Percentiles rank a stretch among this genome's conserved stretches.
Conservation (phyloP, 2,797 vertebrate species). For the Acanthurus leucopareius region DNA sequence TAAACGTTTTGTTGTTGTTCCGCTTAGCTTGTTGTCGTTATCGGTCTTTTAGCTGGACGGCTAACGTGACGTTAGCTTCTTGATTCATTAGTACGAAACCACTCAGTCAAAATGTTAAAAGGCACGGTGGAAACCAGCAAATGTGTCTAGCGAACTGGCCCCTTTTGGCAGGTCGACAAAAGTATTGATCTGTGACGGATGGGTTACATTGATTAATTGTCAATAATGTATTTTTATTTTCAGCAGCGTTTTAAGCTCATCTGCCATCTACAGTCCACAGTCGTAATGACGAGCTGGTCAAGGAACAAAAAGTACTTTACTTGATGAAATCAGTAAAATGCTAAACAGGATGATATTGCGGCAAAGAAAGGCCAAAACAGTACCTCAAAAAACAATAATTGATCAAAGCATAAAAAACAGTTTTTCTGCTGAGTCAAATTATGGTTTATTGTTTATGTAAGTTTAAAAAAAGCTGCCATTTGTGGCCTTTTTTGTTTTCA, state of each 20-base stretch:
- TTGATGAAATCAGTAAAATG: background rate
- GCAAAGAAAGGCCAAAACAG: background rate
- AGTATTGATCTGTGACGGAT: fast-evolving
- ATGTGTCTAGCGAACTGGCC: too few relatives aligned
- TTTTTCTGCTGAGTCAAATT: background rate
- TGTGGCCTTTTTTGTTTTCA: too few relatives aligned
- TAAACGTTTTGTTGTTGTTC: conserved; percentile 25
- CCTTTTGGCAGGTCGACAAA: background rate
- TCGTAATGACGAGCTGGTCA: conserved; percentile 8
- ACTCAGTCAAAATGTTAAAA: background rate
- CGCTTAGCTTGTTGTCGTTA: conserved; percentile 31
- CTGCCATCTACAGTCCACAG: conserved; percentile 54
- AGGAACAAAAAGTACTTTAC: conserved; percentile 36
- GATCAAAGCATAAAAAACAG: background rate
- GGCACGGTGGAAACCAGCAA: background rate
- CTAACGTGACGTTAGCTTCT: conserved; percentile 57
- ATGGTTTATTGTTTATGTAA: too few relatives aligned
- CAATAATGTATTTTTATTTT: background rate
- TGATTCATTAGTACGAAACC: background rate
- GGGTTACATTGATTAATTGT: background rate
- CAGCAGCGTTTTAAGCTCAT: conserved; percentile 28
- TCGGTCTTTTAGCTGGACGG: conserved; percentile 63
- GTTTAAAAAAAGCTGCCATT: too few relatives aligned
- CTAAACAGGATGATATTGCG: background rate
- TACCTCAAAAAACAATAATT: background rate